A percentile compares a stretch with the other conserved stretches of the same genome.
Conservation (phyloP, 2,113 vertebrate species). For the Elanoides forficatus region DNA sequence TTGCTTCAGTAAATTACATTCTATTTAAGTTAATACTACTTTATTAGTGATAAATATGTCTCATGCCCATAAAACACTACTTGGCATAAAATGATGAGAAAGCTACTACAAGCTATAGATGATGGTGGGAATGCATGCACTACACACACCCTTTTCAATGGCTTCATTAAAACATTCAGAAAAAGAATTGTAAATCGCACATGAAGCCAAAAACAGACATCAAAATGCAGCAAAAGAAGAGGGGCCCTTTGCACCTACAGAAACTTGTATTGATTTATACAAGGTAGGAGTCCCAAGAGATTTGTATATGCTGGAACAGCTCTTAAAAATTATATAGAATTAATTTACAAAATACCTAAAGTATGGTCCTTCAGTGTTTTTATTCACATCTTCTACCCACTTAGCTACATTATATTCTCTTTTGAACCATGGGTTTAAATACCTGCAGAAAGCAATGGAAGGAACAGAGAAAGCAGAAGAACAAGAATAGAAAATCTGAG, state of each 20-base stretch:
- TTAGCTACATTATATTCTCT: slow-evolving; percentile 99
- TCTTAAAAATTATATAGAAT: slow-evolving; percentile 77
- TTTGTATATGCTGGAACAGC: slow-evolving; percentile 71
- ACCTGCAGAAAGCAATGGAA: slow-evolving; percentile 95
- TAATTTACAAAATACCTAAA: slow-evolving; percentile 96
- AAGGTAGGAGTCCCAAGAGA: slow-evolving; percentile 70
- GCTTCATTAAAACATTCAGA: slow-evolving; percentile 76
- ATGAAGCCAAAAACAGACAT: slow-evolving; percentile 70
- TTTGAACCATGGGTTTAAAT: slow-evolving; percentile 99
- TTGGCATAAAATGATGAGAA: slow-evolving; percentile 77
- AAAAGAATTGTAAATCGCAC: slow-evolving; percentile 68
- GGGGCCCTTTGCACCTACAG: slow-evolving; percentile 66
- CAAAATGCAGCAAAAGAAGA: slow-evolving; percentile 77
- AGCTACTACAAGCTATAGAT: slow-evolving; percentile 78
- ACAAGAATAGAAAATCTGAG: slow-evolving; percentile 90
- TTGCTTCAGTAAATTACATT: slow-evolving; percentile 54
- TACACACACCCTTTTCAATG: slow-evolving; percentile 68
- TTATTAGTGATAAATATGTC: slow-evolving; percentile 71
- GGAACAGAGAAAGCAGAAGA: slow-evolving; percentile 88
- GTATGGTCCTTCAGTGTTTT: slow-evolving; percentile 98
- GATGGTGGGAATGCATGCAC: slow-evolving; percentile 76
- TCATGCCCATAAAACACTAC: slow-evolving; percentile 76
- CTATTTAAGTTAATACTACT: slow-evolving; percentile 60
- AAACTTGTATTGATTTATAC: slow-evolving; percentile 78
- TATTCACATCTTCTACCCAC: slow-evolving; percentile 99